These are phyloP conservation scores for Neoarius graeffei DNA, from an alignment of 2,113 vertebrate species.

Conservation along the genomic window DNA sequence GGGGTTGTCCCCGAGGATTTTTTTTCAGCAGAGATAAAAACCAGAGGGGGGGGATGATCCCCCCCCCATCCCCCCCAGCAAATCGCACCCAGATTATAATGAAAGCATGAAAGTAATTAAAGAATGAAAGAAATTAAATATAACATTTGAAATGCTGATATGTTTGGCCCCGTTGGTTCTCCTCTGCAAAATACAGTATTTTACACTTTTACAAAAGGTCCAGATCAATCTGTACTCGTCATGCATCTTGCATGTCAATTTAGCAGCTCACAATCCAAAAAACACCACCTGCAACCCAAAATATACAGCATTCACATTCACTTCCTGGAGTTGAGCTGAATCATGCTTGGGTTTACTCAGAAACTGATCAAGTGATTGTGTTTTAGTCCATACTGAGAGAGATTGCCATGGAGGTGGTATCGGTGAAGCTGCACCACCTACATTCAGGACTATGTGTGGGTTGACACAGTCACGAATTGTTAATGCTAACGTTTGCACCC, in stretches of 20 bases:
- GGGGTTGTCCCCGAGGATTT: too few relatives aligned
- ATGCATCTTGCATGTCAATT: background rate
- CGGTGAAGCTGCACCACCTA: background rate
- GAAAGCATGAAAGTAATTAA: too few relatives aligned
- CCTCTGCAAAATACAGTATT: background rate
- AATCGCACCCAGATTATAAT: too few relatives aligned
- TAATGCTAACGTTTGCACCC: background rate
- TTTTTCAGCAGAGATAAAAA: too few relatives aligned
- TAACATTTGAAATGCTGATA: too few relatives aligned
- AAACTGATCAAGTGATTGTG: background rate
- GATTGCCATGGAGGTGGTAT: background rate
- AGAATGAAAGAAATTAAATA: too few relatives aligned
- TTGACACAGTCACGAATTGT: background rate
- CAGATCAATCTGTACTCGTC: background rate
- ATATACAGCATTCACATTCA: background rate
- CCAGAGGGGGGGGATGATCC: too few relatives aligned
- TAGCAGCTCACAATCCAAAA: background rate
- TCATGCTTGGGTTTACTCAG: background rate
- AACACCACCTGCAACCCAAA: background rate
- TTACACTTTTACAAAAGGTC: background rate
- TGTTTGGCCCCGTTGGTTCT: too few relatives aligned
- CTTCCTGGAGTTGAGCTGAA: background rate
- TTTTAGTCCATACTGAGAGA: background rate
- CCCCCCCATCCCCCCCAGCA: too few relatives aligned
- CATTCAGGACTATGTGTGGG: background rate